These are phyloP conservation scores for Sinocyclocheilus maitianheensis DNA, from an alignment of 2,113 vertebrate species.

Conservation along the genomic window DNA sequence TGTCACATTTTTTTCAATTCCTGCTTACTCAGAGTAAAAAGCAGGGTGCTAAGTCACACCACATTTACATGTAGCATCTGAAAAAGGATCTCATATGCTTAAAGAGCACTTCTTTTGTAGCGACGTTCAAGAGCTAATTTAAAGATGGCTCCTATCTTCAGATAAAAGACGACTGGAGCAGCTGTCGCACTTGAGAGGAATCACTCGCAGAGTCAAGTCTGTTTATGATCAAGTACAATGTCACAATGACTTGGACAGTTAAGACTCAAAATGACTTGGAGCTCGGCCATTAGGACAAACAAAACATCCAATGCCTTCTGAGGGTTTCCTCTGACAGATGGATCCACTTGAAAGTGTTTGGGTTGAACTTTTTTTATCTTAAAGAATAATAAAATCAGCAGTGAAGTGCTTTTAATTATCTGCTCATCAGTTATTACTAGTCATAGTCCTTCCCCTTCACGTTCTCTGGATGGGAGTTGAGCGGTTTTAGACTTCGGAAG, in stretches of 20 bases:
- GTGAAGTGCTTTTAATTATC: slow-evolving; percentile 38
- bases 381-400: slow-evolving; percentile 43
- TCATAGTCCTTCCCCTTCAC: slow-evolving; percentile 32
- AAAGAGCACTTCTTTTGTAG: slow-evolving; percentile 61
- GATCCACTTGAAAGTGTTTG: slow-evolving; percentile 19
- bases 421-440: slow-evolving; percentile 45
- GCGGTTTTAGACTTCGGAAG: slow-evolving; percentile 23
- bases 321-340: slow-evolving; percentile 8
- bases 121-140: slow-evolving; percentile 63
- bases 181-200: slow-evolving; percentile 51
- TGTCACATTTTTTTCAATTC: neutral
- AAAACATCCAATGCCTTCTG: neutral
- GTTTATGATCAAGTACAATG: slow-evolving; percentile 51
- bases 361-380: slow-evolving; percentile 39
- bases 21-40: slow-evolving; percentile 6
- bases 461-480: slow-evolving; percentile 6
- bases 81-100: slow-evolving; percentile 56
- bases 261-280: slow-evolving; percentile 16
- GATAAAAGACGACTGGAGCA: slow-evolving; percentile 58
- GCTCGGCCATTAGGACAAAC: slow-evolving; percentile 21
- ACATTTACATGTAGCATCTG: slow-evolving; percentile 54
- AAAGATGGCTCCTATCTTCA: slow-evolving; percentile 59
- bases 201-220: slow-evolving; percentile 41
- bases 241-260: neutral
- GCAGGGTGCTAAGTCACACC: slow-evolving; percentile 46